Conservation (phyloP, 2,113 vertebrate genomes). For the Sebastes schlegelii region DNA sequence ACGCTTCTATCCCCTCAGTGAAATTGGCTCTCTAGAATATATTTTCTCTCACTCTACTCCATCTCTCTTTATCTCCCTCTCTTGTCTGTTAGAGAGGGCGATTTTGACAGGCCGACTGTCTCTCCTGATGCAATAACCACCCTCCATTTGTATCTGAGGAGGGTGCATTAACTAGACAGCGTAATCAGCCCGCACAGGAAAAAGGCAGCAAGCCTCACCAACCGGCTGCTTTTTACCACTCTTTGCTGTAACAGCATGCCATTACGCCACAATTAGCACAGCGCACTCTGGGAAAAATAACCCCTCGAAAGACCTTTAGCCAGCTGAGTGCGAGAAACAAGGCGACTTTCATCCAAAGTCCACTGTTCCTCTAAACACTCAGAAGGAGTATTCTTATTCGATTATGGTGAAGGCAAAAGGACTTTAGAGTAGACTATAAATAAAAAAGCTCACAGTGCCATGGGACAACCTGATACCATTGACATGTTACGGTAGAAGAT, state of each 20-base stretch:
- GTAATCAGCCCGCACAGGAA: constrained; percentile 75
- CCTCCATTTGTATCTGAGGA: constrained; percentile 79
- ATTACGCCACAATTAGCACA: constrained; percentile 81
- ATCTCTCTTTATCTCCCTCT: constrained; percentile 72
- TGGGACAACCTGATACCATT: constrained; percentile 23
- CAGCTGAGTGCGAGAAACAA: constrained; percentile 37
- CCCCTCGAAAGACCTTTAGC: constrained; percentile 57
- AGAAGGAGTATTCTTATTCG: constrained; percentile 46
- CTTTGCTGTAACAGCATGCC: constrained; percentile 64
- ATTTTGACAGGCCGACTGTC: constrained; percentile 77
- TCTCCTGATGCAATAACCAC: constrained; percentile 81
- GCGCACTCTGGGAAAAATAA: constrained; percentile 57
- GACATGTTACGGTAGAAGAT: constrained; percentile 16
- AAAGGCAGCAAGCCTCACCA: constrained; percentile 66
- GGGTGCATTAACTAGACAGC: constrained; percentile 81
- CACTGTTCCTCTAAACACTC: constrained; percentile 47
- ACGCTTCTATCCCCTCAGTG: constrained; percentile 68
- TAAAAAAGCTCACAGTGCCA: not conserved
- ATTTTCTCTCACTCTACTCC: constrained; percentile 66
- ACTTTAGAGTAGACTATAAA: constrained; percentile 11
- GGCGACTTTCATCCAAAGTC: constrained; percentile 42
- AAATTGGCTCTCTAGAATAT: constrained; percentile 78
- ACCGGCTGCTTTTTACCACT: constrained; percentile 75
- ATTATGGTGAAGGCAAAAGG: constrained; percentile 30
- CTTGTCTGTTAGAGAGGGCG: constrained; percentile 69